Conservation (phyloP, 2,888 invertebrate genomes). For the Euplagia quadripunctaria region DNA sequence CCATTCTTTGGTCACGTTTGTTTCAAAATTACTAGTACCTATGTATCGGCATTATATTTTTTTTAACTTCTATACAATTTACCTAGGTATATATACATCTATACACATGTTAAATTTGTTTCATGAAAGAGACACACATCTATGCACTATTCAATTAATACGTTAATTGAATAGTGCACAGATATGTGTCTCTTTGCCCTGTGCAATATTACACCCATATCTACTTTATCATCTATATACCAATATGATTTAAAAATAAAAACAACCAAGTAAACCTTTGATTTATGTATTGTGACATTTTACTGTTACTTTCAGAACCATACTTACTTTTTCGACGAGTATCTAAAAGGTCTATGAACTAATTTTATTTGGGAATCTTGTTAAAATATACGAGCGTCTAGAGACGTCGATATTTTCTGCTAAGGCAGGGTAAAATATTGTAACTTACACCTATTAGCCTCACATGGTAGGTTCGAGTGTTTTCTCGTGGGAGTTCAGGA, state of each 20-base stretch:
- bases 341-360: conserved; percentile 8
- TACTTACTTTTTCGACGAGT: background rate
- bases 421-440: conserved; percentile 37
- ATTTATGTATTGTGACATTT: background rate
- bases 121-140: too few relatives aligned
- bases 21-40: background rate
- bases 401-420: conserved; percentile 48
- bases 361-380: conserved; percentile 42
- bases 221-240: too few relatives aligned
- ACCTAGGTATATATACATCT: too few relatives aligned
- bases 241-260: background rate
- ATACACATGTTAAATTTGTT: too few relatives aligned
- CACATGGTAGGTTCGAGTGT: conserved; percentile 37
- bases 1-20: background rate
- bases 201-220: too few relatives aligned
- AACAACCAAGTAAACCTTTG: background rate
- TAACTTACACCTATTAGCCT: conserved; percentile 44
- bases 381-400: conserved; percentile 41
- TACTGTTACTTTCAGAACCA: background rate
- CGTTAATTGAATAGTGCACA: too few relatives aligned
- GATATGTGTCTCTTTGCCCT: background rate
- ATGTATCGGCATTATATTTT: background rate
- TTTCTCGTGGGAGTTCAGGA: conserved; percentile 27
- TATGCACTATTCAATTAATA: too few relatives aligned
- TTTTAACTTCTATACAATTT: too few relatives aligned